These are phyloP conservation scores for zebrafish (Danio rerio) DNA, from an alignment of 2,113 vertebrate species.

Conservation along the genomic window DNA sequence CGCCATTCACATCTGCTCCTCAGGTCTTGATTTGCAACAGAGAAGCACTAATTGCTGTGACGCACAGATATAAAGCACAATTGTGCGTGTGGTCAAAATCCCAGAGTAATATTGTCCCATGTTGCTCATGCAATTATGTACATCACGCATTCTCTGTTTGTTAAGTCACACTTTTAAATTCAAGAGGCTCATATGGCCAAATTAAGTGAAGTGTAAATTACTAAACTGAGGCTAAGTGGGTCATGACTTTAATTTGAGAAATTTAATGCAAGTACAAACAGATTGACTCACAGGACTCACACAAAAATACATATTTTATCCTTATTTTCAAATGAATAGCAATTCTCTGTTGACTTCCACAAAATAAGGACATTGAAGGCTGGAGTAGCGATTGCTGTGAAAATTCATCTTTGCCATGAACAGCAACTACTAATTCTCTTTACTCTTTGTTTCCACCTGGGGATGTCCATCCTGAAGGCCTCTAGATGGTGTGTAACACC, in stretches of 20 bases:
- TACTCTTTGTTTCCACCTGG: too few species aligned
- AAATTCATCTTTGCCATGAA: too few species aligned
- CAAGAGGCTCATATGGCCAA: constrained; percentile 50
- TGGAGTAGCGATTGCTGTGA: too few species aligned
- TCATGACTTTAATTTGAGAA: constrained; percentile 55
- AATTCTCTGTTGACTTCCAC: neutral
- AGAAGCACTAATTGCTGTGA: constrained; percentile 45
- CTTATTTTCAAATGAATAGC: neutral
- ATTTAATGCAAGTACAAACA: constrained; percentile 44
- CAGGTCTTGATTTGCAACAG: constrained; percentile 41
- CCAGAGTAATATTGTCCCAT: constrained; percentile 32
- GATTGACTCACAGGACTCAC: neutral
- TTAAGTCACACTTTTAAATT: constrained; percentile 50
- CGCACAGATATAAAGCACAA: constrained; percentile 40
- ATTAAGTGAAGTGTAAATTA: constrained; percentile 56
- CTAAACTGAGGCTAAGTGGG: constrained; percentile 53
- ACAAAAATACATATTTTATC: neutral
- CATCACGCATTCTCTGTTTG: constrained; percentile 50
- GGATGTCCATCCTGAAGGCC: too few species aligned
- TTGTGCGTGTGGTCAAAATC: constrained; percentile 39
- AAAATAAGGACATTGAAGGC: too few species aligned
- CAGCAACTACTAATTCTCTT: too few species aligned
- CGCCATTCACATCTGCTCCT: constrained; percentile 24
- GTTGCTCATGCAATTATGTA: constrained; percentile 40
- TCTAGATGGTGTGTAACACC: too few species aligned